A percentile compares a stretch with the other conserved stretches of the same genome.
phyloP scores from a whole-genome alignment of 2,888 invertebrate genomes.

The Fragum whitleyi region DNA sequence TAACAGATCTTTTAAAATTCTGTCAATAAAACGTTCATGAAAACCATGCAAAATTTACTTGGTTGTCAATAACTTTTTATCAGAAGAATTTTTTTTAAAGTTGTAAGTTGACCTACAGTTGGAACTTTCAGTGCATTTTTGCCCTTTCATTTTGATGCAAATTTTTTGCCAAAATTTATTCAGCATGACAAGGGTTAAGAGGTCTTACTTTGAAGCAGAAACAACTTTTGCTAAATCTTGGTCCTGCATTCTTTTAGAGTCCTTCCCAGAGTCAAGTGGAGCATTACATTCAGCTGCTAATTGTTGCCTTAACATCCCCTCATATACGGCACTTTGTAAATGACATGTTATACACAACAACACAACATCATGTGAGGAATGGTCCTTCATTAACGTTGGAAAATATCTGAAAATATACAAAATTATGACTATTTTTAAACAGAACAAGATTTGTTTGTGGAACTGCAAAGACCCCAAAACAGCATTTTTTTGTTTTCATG shows the following conservation, averaged over 20 bases:
- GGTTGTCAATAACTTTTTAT: too few species aligned
- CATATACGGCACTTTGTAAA: constrained; percentile 89
- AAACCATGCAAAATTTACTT: too few species aligned
- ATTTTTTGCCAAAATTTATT: too few species aligned
- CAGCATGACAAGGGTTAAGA: too few species aligned
- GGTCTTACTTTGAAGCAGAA: constrained; percentile 83
- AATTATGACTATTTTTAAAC: neutral
- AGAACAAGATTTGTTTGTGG: neutral
- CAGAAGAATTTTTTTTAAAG: too few species aligned
- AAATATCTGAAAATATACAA: constrained; percentile 79
- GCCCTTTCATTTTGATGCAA: too few species aligned
- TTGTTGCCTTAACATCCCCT: constrained; percentile 87
- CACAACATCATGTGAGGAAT: constrained; percentile 92
- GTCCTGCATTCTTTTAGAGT: constrained; percentile 74
- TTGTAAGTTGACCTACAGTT: too few species aligned
- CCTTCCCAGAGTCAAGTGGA: constrained; percentile 87
- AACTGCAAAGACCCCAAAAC: neutral
- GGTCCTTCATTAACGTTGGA: constrained; percentile 91
- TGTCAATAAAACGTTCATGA: too few species aligned
- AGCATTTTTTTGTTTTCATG: too few species aligned
- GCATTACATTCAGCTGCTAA: constrained; percentile 89
- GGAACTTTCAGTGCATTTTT: too few species aligned
- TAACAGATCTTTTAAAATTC: too few species aligned
- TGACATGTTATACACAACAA: constrained; percentile 91
- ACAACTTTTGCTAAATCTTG: constrained; percentile 79